Evolutionary conservation across 2,797 vertebrate species (phyloP).

Genomic region (Picus viridis): DNA sequence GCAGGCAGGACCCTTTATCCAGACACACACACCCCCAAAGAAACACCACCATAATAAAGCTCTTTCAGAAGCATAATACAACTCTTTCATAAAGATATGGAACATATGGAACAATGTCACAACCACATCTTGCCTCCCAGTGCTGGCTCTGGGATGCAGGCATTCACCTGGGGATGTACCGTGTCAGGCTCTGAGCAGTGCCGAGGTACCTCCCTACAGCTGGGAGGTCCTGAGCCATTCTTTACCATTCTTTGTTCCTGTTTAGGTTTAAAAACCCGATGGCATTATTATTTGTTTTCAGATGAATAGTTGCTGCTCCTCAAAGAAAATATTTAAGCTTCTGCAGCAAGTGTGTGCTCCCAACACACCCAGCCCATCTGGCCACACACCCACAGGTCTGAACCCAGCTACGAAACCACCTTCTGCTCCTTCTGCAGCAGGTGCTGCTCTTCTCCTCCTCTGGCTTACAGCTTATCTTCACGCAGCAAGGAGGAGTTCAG

Average conservation of each 20-base stretch:
- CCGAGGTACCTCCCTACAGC: background rate
- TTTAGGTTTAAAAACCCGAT: background rate
- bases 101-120: background rate
- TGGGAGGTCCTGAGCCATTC: background rate
- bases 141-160: background rate
- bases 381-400: background rate
- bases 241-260: conserved; percentile 8
- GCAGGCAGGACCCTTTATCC: background rate
- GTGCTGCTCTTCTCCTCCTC: conserved; percentile 10
- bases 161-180: background rate
- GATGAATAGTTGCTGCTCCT: background rate
- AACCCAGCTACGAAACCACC: conserved; percentile 12
- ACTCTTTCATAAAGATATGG: background rate
- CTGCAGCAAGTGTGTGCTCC: background rate
- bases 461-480: conserved; percentile 14
- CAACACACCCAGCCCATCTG: conserved; percentile 17
- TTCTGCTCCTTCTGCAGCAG: conserved; percentile 29
- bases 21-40: background rate
- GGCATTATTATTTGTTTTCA: background rate
- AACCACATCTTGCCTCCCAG: background rate
- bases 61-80: background rate
- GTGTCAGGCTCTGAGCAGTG: accelerated
- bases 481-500: background rate
- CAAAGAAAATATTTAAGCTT: conserved; percentile 47
- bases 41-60: background rate